Percentiles rank a stretch among this genome's conserved stretches.
phyloP scores from a whole-genome alignment of 1,140 invertebrate species.

The Hermetia illucens region DNA sequence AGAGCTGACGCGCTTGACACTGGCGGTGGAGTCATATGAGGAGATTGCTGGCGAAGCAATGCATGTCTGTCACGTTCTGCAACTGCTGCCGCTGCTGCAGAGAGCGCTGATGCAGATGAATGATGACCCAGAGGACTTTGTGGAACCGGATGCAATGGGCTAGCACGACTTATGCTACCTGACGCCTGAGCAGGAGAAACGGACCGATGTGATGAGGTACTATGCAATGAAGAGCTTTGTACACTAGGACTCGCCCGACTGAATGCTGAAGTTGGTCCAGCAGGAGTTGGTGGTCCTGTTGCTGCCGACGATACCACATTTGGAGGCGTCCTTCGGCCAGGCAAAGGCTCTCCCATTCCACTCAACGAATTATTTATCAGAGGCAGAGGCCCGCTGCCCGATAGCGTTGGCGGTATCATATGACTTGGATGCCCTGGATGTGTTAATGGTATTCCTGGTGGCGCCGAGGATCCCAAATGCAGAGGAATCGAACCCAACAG shows the following conservation, averaged over 20 bases:
- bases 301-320: conserved; percentile 19
- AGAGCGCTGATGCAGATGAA: conserved; percentile 23
- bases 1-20: conserved; percentile 30
- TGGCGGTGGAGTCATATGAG: conserved; percentile 29
- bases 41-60: conserved; percentile 28
- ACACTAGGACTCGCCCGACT: conserved; percentile 30
- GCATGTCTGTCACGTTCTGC: conserved; percentile 29
- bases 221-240: conserved; percentile 16
- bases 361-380: neutral
- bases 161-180: conserved; percentile 25
- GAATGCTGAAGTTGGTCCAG: conserved; percentile 17
- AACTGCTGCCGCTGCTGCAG: conserved; percentile 23
- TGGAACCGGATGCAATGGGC: conserved; percentile 26
- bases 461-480: conserved; percentile 25
- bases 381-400: neutral
- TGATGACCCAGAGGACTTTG: conserved; percentile 26
- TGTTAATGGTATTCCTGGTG: conserved; percentile 2
- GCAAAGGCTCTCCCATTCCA: neutral
- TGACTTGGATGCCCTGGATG: conserved; percentile 3
- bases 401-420: conserved; percentile 3
- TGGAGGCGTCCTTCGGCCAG: conserved; percentile 9
- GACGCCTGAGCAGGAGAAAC: conserved; percentile 24
- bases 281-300: conserved; percentile 15
- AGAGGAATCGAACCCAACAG: conserved; percentile 27
- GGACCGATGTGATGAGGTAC: conserved; percentile 21